These are phyloP conservation scores for Limnothrissa miodon DNA, from an alignment of 2,113 vertebrate genomes.

Conservation along the genomic window DNA sequence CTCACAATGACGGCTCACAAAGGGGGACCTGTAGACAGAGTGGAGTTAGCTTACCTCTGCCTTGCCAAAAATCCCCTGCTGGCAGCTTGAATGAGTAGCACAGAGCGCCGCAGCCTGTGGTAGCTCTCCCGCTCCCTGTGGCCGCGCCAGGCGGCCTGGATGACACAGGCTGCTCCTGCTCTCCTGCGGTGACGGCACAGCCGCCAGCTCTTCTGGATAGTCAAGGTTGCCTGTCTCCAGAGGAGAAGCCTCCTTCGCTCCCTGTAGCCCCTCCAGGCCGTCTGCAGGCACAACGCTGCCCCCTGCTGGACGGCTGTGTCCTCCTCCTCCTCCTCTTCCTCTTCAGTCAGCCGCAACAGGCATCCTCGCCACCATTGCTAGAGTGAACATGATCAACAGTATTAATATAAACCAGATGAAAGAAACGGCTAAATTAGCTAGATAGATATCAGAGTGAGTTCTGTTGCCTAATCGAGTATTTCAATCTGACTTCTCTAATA, in stretches of 20 bases:
- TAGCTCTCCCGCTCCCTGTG: constrained; percentile 68
- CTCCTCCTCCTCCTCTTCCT: constrained; percentile 31
- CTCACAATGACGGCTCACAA: constrained; percentile 24
- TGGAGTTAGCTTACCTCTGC: constrained; percentile 74
- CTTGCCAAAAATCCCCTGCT: constrained; percentile 79
- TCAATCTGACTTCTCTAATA: neutral
- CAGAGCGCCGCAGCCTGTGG: constrained; percentile 55
- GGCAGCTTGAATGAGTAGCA: constrained; percentile 75
- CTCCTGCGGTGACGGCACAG: constrained; percentile 52
- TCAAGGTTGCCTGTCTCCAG: constrained; percentile 72
- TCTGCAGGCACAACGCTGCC: constrained; percentile 81
- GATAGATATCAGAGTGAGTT: neutral
- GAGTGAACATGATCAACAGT: neutral
- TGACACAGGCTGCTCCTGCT: constrained; percentile 72
- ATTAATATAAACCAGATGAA: neutral
- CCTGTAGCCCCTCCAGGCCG: constrained; percentile 80
- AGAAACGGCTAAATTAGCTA: neutral
- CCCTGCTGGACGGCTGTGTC: constrained; percentile 55
- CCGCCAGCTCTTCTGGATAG: constrained; percentile 87
- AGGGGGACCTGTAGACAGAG: constrained; percentile 20
- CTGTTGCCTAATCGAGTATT: neutral
- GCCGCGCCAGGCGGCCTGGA: constrained; percentile 86
- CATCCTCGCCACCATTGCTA: constrained; percentile 85
- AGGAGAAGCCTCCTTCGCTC: constrained; percentile 73
- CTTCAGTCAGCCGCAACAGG: constrained; percentile 56